Evolutionary conservation across 2,797 vertebrate genomes (phyloP).

Genomic region (Ficedula albicollis): DNA sequence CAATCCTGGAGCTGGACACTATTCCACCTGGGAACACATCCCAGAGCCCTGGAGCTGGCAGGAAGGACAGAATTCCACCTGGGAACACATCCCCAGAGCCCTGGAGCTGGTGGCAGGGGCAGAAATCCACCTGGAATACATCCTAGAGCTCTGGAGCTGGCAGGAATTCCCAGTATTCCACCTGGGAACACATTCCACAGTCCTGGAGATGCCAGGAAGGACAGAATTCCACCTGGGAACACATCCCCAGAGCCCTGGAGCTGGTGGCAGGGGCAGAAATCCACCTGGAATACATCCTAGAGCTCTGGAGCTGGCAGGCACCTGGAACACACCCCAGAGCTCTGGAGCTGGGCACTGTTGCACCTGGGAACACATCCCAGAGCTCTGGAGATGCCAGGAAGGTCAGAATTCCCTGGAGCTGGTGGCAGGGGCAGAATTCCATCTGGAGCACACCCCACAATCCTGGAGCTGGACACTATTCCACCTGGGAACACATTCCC

Average conservation of each 20-base stretch:
- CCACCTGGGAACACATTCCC: background rate
- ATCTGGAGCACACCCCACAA: too few species aligned
- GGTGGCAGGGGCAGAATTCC: too few species aligned
- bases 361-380: background rate
- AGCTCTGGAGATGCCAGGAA: background rate
- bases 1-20: too few species aligned
- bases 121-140: background rate
- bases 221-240: too few species aligned
- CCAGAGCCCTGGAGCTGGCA: accelerated
- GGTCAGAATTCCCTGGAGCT: too few species aligned
- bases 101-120: too few species aligned
- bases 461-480: too few species aligned
- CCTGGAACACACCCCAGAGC: accelerated
- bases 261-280: too few species aligned
- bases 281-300: too few species aligned
- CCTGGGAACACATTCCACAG: background rate
- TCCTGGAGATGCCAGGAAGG: too few species aligned
- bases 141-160: background rate
- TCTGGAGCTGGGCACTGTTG: accelerated
- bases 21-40: background rate
- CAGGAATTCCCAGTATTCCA: background rate
- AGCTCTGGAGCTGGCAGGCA: background rate
- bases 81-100: background rate
- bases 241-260: too few species aligned
- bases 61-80: accelerated